These are phyloP conservation scores for Drosophila lowei DNA, from an alignment of 1,140 invertebrate genomes.

Conservation along the genomic window DNA sequence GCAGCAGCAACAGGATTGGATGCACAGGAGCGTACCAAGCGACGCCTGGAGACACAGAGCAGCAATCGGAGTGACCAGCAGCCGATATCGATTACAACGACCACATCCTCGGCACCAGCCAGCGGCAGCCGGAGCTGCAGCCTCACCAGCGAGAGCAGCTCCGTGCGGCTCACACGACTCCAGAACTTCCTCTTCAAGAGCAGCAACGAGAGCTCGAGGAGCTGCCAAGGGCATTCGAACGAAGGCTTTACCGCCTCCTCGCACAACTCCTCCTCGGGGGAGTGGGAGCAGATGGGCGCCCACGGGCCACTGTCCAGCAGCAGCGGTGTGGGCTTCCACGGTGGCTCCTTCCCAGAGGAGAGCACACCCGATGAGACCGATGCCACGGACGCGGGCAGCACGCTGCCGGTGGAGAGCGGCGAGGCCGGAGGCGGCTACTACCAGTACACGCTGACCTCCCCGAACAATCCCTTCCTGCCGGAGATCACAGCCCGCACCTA, in stretches of 20 bases:
- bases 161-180: conserved; percentile 67
- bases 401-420: conserved; percentile 51
- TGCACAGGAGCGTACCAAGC: conserved; percentile 26
- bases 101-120: conserved; percentile 18
- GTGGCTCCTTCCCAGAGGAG: conserved; percentile 66
- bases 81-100: conserved; percentile 24
- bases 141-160: conserved; percentile 77
- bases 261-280: conserved; percentile 76
- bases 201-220: conserved; percentile 75
- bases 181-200: conserved; percentile 81
- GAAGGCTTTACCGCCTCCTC: conserved; percentile 78
- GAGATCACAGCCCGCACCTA: conserved; percentile 79
- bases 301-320: conserved; percentile 45
- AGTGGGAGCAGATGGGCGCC: conserved; percentile 75
- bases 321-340: conserved; percentile 51
- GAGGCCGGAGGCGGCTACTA: conserved; percentile 60
- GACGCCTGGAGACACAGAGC: conserved; percentile 32
- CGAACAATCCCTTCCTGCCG: conserved; percentile 80
- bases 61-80: conserved; percentile 33
- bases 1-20: conserved; percentile 15
- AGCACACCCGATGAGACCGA: conserved; percentile 58
- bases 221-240: conserved; percentile 75
- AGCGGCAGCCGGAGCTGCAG: conserved; percentile 71
- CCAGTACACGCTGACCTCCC: conserved; percentile 77
- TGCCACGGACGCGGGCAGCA: conserved; percentile 3